Evolutionary conservation across 1,140 invertebrate species (phyloP), one percentile per base, ranked within the genome.

Genomic region (Psilanteris sp.): DNA sequence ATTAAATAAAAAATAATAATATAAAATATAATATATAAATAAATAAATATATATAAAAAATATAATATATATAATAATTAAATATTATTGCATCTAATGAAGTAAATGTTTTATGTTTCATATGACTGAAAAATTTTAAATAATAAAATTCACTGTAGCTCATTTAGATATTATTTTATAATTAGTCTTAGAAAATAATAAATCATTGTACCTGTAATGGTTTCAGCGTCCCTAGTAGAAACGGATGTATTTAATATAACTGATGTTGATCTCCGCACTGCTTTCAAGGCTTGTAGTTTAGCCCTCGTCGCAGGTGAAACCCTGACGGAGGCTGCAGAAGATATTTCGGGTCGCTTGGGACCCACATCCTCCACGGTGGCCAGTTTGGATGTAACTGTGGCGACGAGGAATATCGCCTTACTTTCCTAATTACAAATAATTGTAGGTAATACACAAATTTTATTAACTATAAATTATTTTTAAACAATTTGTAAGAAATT

Each of bases 331-430:
- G 82, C 37, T 41, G 80, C 76, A 66, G 82, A 78, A 66, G 80
- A 81, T 39, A 83, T 74, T 82, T 85, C 89, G 85, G 89, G 85
- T 82, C 87, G 82, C 79, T 87, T 86, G 80, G 88, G 89, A 87
- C 86, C 87, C 85, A 85, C 86, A 88, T 89, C 88, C 81, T 90
- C 88, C 83, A 89, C 85, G 89, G 89, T 87, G 87, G 90, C 90
- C 90, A 90, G 90, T 80, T 90, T 90, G 86, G 81, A 88, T 81
- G 78, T 59, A 79, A 71, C 85, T 86, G 79, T 83, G 84, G 86
- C 86, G 87, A 88, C 82, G 81, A 86, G 77, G 55, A 78, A 77
- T 81, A 84, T 87, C 86, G 87, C 83, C 85, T 87, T 81, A 81
- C 85, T 78, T 81, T 86, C 80, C 85, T 88, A 44, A 11, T 57